Conservation (phyloP, 2,888 invertebrate genomes). For the Synanthedon myopaeformis region DNA sequence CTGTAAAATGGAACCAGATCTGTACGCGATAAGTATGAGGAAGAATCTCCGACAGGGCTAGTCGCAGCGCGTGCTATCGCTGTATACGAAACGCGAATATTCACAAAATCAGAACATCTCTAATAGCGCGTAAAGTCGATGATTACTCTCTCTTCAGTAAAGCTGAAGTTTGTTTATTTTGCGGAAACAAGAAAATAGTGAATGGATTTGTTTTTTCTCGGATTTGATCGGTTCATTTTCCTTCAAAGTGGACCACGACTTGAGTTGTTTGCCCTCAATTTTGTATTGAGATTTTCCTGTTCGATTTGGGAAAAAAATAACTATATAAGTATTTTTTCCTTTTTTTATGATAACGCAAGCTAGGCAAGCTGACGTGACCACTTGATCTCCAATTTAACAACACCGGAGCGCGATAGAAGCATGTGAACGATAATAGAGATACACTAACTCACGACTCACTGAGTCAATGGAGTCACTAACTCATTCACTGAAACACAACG, state of each 20-base stretch:
- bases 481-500: no score
- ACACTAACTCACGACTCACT: no score
- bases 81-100: constrained; percentile 8
- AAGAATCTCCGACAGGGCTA: constrained; percentile 7
- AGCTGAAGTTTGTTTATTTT: background rate
- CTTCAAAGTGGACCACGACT: background rate
- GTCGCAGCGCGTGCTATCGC: constrained; percentile 9
- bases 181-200: background rate
- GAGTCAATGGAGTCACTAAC: no score
- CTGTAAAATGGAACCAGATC: constrained; percentile 8
- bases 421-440: no score
- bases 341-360: background rate
- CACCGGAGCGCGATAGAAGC: no score
- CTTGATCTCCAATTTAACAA: no score
- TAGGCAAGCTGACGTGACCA: no score
- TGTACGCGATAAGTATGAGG: background rate
- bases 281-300: constrained; percentile 2
- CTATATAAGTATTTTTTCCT: background rate
- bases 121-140: constrained; percentile 49
- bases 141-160: constrained; percentile 29
- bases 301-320: background rate
- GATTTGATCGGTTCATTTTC: background rate
- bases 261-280: constrained; percentile 1
- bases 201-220: background rate
- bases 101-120: constrained; percentile 26